These are phyloP conservation scores for Karalla daura DNA, from an alignment of 2,797 vertebrate genomes.

Conservation along the genomic window DNA sequence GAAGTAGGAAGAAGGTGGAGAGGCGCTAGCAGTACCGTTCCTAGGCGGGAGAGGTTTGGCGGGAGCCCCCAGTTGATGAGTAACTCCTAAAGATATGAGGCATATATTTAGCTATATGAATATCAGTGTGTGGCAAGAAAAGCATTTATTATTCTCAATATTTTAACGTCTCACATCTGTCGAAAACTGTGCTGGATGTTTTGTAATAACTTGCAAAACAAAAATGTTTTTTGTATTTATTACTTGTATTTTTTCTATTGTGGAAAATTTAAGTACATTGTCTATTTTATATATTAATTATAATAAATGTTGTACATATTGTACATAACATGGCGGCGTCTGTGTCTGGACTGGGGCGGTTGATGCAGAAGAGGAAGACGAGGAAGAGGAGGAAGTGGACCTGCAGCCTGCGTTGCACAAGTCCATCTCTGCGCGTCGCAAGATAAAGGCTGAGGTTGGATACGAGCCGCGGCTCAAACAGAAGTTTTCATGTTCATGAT, in stretches of 20 bases:
- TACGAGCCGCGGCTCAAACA: no score
- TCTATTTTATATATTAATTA: conserved; percentile 91
- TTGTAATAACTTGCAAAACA: conserved; percentile 86
- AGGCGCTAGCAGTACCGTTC: conserved; percentile 73
- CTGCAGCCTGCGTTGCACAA: conserved; percentile 32
- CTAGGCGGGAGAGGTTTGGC: conserved; percentile 71
- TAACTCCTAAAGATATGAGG: conserved; percentile 73
- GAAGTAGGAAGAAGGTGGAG: conserved; percentile 57
- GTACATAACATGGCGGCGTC: conserved; percentile 80
- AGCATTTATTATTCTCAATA: conserved; percentile 83
- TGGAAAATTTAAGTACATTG: conserved; percentile 88
- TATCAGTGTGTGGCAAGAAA: conserved; percentile 80
- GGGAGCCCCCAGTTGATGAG: conserved; percentile 68
- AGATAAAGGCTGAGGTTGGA: not conserved
- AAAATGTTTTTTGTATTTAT: conserved; percentile 89
- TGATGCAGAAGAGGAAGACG: not conserved
- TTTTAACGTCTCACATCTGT: conserved; percentile 81
- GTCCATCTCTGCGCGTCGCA: conserved; percentile 13
- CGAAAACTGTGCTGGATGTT: conserved; percentile 87
- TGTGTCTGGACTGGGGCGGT: conserved; percentile 17
- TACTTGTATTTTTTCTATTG: conserved; percentile 91
- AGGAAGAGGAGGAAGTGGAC: conserved; percentile 11
- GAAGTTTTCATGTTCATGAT: not conserved
- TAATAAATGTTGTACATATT: conserved; percentile 92
- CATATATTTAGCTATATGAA: conserved; percentile 82